A percentile compares a stretch with the other conserved stretches of the same genome.
phyloP scores from a whole-genome alignment of 2,888 invertebrate species.

The Tipula lateralis region DNA sequence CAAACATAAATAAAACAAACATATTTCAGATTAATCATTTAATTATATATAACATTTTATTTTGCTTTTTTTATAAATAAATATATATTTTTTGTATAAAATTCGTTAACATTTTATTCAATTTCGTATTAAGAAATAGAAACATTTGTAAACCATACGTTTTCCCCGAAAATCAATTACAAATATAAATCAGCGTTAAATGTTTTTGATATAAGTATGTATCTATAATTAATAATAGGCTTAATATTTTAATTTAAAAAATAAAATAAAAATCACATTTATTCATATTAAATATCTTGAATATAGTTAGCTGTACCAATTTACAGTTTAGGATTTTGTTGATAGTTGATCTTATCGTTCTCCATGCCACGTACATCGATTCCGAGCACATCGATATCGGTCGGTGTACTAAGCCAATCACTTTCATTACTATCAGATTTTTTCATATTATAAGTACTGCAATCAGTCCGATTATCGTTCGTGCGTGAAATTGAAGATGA shows the following conservation, averaged over 20 bases:
- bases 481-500: slow-evolving; percentile 34
- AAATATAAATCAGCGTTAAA: not conserved
- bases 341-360: slow-evolving; percentile 38
- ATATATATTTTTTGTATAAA: not conserved
- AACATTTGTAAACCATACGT: not conserved
- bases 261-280: not conserved
- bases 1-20: not conserved
- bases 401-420: slow-evolving; percentile 40
- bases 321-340: slow-evolving; percentile 25
- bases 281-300: not conserved
- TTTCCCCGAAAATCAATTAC: not conserved
- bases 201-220: not conserved
- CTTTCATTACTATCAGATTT: slow-evolving; percentile 40
- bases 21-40: not conserved
- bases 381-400: slow-evolving; percentile 38
- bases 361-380: slow-evolving; percentile 40
- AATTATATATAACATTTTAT: not conserved
- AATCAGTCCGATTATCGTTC: slow-evolving; percentile 2
- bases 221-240: not conserved
- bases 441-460: slow-evolving; percentile 35
- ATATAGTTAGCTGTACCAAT: not conserved
- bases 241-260: not conserved
- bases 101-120: not conserved
- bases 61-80: not conserved
- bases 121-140: not conserved